Evolutionary conservation across 2,797 vertebrate species (phyloP).

Genomic region (Psittacula echo): DNA sequence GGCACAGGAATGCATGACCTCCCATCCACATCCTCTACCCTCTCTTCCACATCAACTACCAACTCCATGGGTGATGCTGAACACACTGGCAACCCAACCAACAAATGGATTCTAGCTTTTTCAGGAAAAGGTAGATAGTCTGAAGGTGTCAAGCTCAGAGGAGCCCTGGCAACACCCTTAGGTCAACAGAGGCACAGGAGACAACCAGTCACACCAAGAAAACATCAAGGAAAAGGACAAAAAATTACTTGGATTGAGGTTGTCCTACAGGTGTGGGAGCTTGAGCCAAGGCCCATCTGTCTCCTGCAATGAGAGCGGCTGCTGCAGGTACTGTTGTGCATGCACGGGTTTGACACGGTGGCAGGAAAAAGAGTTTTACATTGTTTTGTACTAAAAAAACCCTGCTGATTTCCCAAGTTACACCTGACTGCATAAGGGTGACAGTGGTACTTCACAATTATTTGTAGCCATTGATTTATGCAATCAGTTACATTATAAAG

Average conservation of each 20-base stretch:
- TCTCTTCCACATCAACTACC: not conserved
- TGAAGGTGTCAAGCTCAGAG: not conserved
- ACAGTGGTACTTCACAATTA: not conserved
- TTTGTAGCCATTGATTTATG: not conserved
- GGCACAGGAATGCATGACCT: fast-evolving
- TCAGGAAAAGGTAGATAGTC: not conserved
- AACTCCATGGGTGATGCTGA: not conserved
- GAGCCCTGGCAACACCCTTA: not conserved
- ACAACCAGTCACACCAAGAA: not conserved
- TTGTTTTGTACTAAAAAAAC: not conserved
- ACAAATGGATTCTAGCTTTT: not conserved
- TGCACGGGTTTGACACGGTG: not conserved
- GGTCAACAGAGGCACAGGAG: not conserved
- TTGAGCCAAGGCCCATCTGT: not conserved
- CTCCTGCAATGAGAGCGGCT: not conserved
- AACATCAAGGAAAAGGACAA: not conserved
- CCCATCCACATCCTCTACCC: fast-evolving
- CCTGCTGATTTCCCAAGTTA: not conserved
- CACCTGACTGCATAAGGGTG: not conserved
- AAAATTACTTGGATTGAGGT: not conserved
- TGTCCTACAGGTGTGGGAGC: not conserved
- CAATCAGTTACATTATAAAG: not conserved
- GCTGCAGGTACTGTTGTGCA: not conserved
- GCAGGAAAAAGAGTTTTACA: not conserved
- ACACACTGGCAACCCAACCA: not conserved